Evolutionary conservation across 1,140 invertebrate genomes (phyloP), one percentile per base, ranked within the genome.

Genomic region (Danaus melanippus): DNA sequence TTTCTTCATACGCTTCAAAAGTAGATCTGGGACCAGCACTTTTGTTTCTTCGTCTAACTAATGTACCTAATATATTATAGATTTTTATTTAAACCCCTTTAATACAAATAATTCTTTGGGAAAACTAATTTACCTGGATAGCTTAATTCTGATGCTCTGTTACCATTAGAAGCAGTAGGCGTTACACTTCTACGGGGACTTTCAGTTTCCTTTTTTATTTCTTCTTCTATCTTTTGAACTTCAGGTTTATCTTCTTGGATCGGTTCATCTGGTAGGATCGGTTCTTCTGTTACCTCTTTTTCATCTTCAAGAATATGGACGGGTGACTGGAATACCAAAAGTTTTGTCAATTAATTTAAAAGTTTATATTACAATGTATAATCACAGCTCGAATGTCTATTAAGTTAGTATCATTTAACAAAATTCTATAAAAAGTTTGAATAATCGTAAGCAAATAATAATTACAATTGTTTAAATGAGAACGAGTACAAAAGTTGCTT

Each of bases 1-100:
- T 88, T 69, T 97, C 95, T 73, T 96, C 95, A 72, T 96, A 96
- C 43, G 94, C 93, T 78, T 95, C 94, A 69, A 94, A 95, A 8
- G 92, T 94, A n/a, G 91, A 93, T 54, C 92, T 90, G 11, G 91
- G 90, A 10, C 91, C 91, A 1, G 92, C 92, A 17, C 92, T 93
- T 80, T 93, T 93, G 50, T 94, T 94, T 71, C 93, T 91, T 50
- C 92, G 85, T 62, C 92, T 88, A 39, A 92, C 76, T n/a, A 91
- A 60, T 41, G 79, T 75, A 61, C 60, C 49, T 67, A 44, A 53
- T 58, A 61, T 52, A 54, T 12, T 12, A 40, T 43, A 12, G 8
- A 52, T 42, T 49, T 43, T 12, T 42, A 46, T 41, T 40, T 46
- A 40, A 9, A n/a, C 21, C 21, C 21, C 6, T 32, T 32, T 32